Base-by-base conservation (phyloP, 2,113 vertebrate species). In the Hepsetus odoe region DNA sequence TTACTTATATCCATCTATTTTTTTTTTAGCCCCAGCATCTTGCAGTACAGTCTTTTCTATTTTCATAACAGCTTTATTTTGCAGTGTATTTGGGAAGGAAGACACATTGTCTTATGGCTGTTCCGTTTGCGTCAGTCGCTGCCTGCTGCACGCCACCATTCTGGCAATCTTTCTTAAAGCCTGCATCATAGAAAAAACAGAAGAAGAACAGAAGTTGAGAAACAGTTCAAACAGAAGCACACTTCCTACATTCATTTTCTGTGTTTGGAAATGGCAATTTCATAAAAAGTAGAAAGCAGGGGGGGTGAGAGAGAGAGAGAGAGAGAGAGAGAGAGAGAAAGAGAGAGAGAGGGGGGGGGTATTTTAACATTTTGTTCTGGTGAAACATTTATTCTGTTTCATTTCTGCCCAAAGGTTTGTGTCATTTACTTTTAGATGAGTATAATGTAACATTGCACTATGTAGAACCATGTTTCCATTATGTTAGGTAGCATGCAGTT, bases 121-220 rank as follows among this genome's bases (percentile, higher is more conserved):
- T 80, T 83, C 77, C 77, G 51, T 83, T 81, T 84, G 74, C 79
- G 49, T 84, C 82, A 78, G 64, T 64, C 32, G 56, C 44, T 65
- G 77, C 46, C 24, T 64, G 51, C 28, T 74, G 46, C 69, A 4
- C 18, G 28, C 14, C 46, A 35, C 35, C 44, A 53, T 61, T 72
- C 35, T 22, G 49, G 59, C 53, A 75, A 20, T 80, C 10, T 5
- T 67, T 77, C 69, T 80, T 74, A 30, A 67, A 64, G 68, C 0
- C 61, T 24, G 10, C 10, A 61, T n/a, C 28, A 61, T 20, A 72
- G 46, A n/a, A 73, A 40, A 79, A 72, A 65, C 53, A 74, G 16
- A 65, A 76, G 74, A 77, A 72, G 55, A 80, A 68, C 44, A 73
- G 33, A 62, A 62, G 70, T 77, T 77, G 64, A 67, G 74, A 73